phyloP scores from a whole-genome alignment of 1,140 invertebrate genomes.

The Habropoda laboriosa region DNA sequence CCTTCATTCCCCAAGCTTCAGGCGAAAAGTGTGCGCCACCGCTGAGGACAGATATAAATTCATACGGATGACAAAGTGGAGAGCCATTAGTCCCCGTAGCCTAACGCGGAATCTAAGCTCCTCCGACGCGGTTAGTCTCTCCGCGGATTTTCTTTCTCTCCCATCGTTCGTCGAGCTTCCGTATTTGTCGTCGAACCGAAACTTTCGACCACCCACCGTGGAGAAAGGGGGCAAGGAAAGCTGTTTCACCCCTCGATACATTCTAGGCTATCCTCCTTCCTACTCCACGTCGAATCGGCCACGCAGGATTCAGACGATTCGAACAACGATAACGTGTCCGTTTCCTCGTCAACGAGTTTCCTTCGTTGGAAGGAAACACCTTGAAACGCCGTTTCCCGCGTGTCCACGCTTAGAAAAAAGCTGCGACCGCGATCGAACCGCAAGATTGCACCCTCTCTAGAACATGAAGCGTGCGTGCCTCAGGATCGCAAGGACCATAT shows the following conservation, averaged over 20 bases:
- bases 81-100: conserved; percentile 38
- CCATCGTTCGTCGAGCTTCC: conserved; percentile 32
- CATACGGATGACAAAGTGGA: conserved; percentile 48
- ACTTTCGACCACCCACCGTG: conserved; percentile 37
- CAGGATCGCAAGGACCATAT: conserved; percentile 36
- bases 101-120: conserved; percentile 54
- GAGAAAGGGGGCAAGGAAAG: not conserved
- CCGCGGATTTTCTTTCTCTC: conserved; percentile 49
- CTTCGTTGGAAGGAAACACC: not conserved
- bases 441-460: conserved; percentile 59
- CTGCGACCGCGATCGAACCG: conserved; percentile 52
- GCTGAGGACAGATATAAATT: conserved; percentile 53
- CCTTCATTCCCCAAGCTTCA: conserved; percentile 1
- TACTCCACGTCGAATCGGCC: not conserved
- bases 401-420: conserved; percentile 11
- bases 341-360: conserved; percentile 26
- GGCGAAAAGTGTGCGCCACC: conserved; percentile 35
- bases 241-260: not conserved
- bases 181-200: conserved; percentile 45
- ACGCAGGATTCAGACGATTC: conserved; percentile 47
- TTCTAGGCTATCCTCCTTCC: not conserved
- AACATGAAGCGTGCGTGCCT: conserved; percentile 58
- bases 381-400: conserved; percentile 38
- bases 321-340: conserved; percentile 40
- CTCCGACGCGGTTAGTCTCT: not conserved